Base-by-base conservation (phyloP, 2,113 vertebrate genomes). In the Nannospalax galili region DNA sequence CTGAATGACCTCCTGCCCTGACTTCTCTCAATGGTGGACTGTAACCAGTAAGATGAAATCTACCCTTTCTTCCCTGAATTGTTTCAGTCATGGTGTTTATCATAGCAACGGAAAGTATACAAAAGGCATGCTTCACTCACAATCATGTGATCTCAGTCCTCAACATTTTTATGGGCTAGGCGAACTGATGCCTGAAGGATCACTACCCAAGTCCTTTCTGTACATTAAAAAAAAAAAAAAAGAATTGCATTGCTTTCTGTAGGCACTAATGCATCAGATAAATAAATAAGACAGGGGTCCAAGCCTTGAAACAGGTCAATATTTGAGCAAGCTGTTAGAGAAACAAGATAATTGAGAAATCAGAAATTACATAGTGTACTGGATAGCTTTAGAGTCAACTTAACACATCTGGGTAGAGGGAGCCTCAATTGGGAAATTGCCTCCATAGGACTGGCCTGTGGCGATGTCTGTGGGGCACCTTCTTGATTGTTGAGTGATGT, bases 141-240 rank as follows among this genome's bases (percentile, higher is more conserved):
- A 82, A 81, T 97, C 97, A 95, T 81, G 60, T 93, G 96, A 84
- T 6, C 0, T 14, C 26, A 65, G 37, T 28, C 22, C 19, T 26
- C 35, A 28, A 2, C 24, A 0, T 30, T 37, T 9, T 73, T 40
- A 74, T 4, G 48, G 16, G 15, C 81, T 37, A 42, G 17, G 10
- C 32, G n/a, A 86, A 60, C 6, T 11, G 12, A n/a, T 14, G n/a
- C 0, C 69, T 42, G 74, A 73, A 84, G 16, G 48, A 3, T 84
- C 16, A 92, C 85, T 19, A 58, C 5, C 22, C 35, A 64, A 60
- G 22, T 84, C 14, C 22, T 91, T 70, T 86, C 40, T 65, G 73
- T 5, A n/a, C 28, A 48, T 62, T 24, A 86, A 81, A 78, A 32
- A n/a, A 60, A 42, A 81, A 89, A n/a, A n/a, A n/a, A n/a, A n/a